These are phyloP conservation scores for Lasioglossum morio DNA, from an alignment of 2,888 invertebrate species.

Conservation along the genomic window DNA sequence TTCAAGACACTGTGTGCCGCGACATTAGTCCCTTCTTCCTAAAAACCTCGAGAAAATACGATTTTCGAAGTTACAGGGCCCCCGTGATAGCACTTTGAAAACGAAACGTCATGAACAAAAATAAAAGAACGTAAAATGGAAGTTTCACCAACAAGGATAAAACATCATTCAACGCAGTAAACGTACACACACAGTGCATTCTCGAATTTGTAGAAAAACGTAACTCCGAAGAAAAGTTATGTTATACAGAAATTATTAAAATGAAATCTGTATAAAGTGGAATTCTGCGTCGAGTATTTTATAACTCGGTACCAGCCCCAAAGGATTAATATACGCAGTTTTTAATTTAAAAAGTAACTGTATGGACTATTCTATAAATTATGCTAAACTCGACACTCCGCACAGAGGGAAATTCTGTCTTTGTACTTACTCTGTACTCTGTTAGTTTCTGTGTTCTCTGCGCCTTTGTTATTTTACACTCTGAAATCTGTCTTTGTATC, in stretches of 20 bases:
- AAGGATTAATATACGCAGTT: background rate
- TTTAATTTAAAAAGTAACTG: background rate
- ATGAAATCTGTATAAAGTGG: background rate
- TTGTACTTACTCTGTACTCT: background rate
- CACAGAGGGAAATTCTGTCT: conserved; percentile 3
- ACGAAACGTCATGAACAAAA: too few relatives aligned
- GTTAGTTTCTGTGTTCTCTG: background rate
- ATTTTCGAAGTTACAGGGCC: too few relatives aligned
- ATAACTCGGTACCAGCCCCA: background rate
- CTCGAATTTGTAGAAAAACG: background rate
- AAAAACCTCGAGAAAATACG: too few relatives aligned
- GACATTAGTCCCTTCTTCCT: too few relatives aligned
- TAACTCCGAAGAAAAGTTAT: background rate
- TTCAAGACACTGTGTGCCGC: too few relatives aligned
- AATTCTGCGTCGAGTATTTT: background rate
- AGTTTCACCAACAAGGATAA: background rate
- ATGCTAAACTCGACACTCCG: background rate
- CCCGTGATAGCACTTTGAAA: too few relatives aligned
- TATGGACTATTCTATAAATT: background rate
- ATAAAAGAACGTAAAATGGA: background rate
- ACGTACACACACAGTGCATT: background rate
- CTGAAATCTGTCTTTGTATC: background rate
- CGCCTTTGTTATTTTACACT: background rate
- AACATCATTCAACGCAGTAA: background rate
- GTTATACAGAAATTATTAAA: background rate